These are phyloP conservation scores for Theocolax elegans DNA, from an alignment of 1,140 invertebrate species.

Conservation along the genomic window DNA sequence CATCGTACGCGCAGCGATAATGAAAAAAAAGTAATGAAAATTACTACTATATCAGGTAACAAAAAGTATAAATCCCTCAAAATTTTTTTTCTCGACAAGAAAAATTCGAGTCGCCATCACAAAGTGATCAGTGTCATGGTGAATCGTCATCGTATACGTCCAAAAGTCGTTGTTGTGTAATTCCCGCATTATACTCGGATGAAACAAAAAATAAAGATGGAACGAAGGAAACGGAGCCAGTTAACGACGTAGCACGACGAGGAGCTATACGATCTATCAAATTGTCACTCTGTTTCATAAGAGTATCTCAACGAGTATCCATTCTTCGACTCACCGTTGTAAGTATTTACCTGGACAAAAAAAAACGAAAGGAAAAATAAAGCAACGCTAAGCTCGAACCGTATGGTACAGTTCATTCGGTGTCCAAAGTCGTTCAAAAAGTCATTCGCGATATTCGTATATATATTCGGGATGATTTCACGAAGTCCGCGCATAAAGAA, in stretches of 20 bases:
- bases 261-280: slow-evolving; percentile 55
- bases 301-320: slow-evolving; percentile 19
- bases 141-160: no score
- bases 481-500: background rate
- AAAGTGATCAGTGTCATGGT: slow-evolving; percentile 2
- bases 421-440: background rate
- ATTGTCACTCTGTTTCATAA: slow-evolving; percentile 59
- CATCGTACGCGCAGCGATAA: no score
- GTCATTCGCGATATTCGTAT: slow-evolving; percentile 17
- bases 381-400: background rate
- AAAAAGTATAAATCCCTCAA: no score
- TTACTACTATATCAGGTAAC: slow-evolving; percentile 15
- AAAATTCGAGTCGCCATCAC: slow-evolving; percentile 46
- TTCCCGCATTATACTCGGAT: background rate
- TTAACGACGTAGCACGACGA: slow-evolving; percentile 26
- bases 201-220: background rate
- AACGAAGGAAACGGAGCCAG: background rate
- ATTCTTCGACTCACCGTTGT: background rate
- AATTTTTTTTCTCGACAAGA: slow-evolving; percentile 34
- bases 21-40: no score
- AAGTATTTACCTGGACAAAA: no score
- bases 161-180: no score
- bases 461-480: slow-evolving; percentile 25
- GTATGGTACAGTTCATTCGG: background rate
- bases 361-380: background rate